A percentile compares a stretch with the other conserved stretches of the same genome.
Evolutionary conservation across 2,113 vertebrate genomes (phyloP).

Genomic region (Colaptes auratus): DNA sequence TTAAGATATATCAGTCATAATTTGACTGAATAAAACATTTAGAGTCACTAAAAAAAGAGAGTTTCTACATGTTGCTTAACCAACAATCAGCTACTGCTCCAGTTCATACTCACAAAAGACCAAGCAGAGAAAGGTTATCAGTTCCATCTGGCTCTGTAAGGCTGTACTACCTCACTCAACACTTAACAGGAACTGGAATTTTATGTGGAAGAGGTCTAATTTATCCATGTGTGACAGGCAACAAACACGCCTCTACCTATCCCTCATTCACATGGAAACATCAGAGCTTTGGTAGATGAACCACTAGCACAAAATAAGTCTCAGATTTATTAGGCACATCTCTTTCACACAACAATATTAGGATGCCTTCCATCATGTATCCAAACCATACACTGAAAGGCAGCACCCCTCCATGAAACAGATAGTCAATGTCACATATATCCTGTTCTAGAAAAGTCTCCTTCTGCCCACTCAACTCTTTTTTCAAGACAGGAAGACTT

Average conservation of each 20-base stretch:
- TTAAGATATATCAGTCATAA: neutral
- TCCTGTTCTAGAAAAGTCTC: neutral
- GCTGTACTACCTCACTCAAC: neutral
- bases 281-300: neutral
- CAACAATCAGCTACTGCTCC: neutral
- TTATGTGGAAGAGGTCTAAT: neutral
- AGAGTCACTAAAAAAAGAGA: neutral
- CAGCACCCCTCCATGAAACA: neutral
- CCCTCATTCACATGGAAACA: neutral
- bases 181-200: neutral
- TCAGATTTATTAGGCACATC: neutral
- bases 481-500: neutral
- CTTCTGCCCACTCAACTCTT: neutral
- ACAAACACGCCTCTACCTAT: neutral
- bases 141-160: neutral
- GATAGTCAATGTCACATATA: neutral
- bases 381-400: neutral
- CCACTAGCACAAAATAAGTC: neutral
- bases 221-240: neutral
- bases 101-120: neutral
- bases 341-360: neutral
- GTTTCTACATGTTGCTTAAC: neutral
- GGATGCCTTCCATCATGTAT: accelerated
- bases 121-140: neutral
- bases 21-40: neutral